Base-by-base conservation (phyloP, 53 echinoderm and acorn worm genomes). In the Hippasteria phrygiana region DNA sequence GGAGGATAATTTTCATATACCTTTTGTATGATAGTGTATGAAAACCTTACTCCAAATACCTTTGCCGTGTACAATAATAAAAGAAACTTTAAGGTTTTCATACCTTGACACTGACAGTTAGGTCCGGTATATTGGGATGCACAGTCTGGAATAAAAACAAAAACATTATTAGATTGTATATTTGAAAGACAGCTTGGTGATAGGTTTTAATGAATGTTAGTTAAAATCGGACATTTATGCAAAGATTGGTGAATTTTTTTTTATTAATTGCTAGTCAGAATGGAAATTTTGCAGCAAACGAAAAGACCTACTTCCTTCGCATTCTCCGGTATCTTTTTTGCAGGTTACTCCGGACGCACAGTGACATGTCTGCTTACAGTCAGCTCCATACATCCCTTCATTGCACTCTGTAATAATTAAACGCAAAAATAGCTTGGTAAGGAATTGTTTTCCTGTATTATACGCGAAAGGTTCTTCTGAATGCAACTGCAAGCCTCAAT, bases 281-380 rank as follows among this genome's bases (percentile, higher is more conserved):
- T n/a, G n/a, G n/a, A n/a, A n/a, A n/a, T n/a, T n/a, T n/a, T n/a
- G n/a, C n/a, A n/a, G n/a, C n/a, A n/a, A n/a, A n/a, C n/a, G n/a
- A n/a, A n/a, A n/a, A n/a, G n/a, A n/a, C 59, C 26, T 59, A 59
- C 59, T 59, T 59, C 59, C 59, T 24, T 14, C 17, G 26, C 81
- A 81, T 81, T 62, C 64, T 62, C 81, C 81, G 5, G 81, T 81
- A 62, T 62, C 62, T 14, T 62, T 63, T 1, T 37, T 5, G 45
- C 81, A 81, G 8, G 36, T 13, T 6, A 27, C 38, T 0, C 64
- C 81, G 22, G 38, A 34, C 28, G 70, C 70, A 84, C 85, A 84
- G 50, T 70, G 85, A 70, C 85, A 84, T 47, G 67, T 41, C 70
- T 69, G 46, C 43, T 67, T 69, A 32, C 85, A 84, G 31, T 67